Evolutionary conservation across 2,113 vertebrate species (phyloP).

Genomic region (Mus spicilegus): DNA sequence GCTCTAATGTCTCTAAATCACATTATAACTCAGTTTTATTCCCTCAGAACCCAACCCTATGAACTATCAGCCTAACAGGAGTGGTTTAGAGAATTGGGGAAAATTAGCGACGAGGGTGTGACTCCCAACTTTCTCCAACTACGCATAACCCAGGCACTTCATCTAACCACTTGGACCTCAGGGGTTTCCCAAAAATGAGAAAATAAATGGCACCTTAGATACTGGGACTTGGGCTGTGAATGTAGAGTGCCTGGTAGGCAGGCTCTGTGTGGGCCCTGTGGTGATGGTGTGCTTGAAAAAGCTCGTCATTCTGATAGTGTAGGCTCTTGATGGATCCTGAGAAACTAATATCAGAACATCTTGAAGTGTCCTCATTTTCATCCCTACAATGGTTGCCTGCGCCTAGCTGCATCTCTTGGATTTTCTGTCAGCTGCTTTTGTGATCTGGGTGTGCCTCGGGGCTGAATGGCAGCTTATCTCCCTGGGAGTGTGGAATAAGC

Average conservation of each 20-base stretch:
- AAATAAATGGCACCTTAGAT: background rate
- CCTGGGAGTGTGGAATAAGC: slow-evolving; percentile 84
- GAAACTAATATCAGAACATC: background rate
- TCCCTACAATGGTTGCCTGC: background rate
- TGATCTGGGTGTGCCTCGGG: slow-evolving; percentile 81
- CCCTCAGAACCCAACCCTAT: background rate
- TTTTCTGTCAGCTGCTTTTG: slow-evolving; percentile 70
- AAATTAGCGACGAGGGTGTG: background rate
- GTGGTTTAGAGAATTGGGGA: background rate
- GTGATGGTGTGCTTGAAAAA: background rate
- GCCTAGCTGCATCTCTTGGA: background rate
- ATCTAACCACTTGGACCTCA: background rate
- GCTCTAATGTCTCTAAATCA: background rate
- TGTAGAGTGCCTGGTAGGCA: rapidly evolving
- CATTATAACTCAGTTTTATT: background rate
- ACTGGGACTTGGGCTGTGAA: background rate
- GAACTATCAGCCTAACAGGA: background rate
- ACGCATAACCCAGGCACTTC: background rate
- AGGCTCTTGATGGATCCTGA: background rate
- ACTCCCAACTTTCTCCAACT: background rate
- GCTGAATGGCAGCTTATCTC: slow-evolving; percentile 86
- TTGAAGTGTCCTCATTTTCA: slow-evolving; percentile 30
- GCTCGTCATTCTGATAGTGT: background rate
- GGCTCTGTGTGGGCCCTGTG: rapidly evolving
- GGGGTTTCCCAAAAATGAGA: background rate